Evolutionary conservation across 2,113 vertebrate genomes (phyloP), one percentile per base, ranked within the genome.

Genomic region (Dasyornis broadbenti): DNA sequence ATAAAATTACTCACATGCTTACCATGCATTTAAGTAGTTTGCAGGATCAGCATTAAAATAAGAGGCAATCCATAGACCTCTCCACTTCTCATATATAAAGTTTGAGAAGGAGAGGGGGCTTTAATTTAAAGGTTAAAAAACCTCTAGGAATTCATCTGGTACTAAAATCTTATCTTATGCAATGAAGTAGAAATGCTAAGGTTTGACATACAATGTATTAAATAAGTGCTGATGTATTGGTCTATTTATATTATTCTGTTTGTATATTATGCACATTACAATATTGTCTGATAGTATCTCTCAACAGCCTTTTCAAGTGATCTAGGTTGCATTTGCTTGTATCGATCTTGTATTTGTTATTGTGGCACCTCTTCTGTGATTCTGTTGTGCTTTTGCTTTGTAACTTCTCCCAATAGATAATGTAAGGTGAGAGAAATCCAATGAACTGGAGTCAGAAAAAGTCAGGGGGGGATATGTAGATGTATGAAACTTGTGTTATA

Each of bases 1-100:
- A 45, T 86, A 64, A 93, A 90, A 90, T 88, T 93, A 88, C 57
- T 95, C 40, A 28, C 24, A 30, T 61, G 84, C 63, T 92, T 92
- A 73, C 45, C 78, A 42, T 59, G 68, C n/a, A 2, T 89, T 85
- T 92, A 86, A 59, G 72, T 59, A 53, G 40, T 68, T 92, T 90
- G 59, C 75, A 71, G 69, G 84, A 71, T 89, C 77, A 89, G 64
- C 59, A 44, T 44, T 89, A 89, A 89, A 86, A 82, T 81, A 89
- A 75, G 33, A 66, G 40, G 37, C 69, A 65, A 92, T 92, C 82
- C 54, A 84, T 79, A 92, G 53, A 82, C 40, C 26, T 81, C 33
- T 92, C 71, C 30, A 37, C n/a, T 79, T 92, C 18, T 71, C 37
- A 60, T 37, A 40, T 60, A 68, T 78, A 45, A 66, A 82, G 13